These are phyloP conservation scores for Desmodus rotundus DNA, from an alignment of 2,113 vertebrate species.

Conservation along the genomic window DNA sequence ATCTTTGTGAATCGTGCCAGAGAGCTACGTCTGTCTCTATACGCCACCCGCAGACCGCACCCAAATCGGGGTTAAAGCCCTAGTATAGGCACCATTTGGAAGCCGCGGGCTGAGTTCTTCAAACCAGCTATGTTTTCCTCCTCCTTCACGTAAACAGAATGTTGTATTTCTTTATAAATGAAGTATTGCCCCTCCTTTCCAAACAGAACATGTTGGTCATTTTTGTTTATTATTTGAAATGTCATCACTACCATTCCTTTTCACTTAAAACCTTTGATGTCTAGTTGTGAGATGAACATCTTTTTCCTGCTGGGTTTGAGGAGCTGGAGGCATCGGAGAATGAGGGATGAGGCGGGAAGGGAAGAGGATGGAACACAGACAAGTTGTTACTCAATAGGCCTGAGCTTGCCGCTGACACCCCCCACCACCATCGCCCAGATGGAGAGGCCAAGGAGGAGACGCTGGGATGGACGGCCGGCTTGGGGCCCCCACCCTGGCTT, in stretches of 20 bases:
- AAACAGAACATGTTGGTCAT: not conserved
- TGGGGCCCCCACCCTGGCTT: fast-evolving
- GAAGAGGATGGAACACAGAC: fast-evolving
- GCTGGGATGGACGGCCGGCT: fast-evolving
- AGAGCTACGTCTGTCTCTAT: not conserved
- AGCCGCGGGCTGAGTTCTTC: not conserved
- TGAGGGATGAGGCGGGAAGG: not conserved
- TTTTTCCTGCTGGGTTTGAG: not conserved
- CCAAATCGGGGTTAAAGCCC: not conserved
- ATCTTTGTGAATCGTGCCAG: not conserved
- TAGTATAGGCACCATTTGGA: not conserved
- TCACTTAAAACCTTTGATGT: not conserved
- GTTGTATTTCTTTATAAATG: not conserved
- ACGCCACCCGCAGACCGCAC: fast-evolving
- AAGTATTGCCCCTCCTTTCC: not conserved
- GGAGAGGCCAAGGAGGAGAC: not conserved
- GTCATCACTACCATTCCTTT: not conserved
- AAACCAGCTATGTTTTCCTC: not conserved
- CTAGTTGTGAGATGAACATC: not conserved
- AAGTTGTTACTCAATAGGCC: not conserved
- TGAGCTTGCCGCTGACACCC: fast-evolving
- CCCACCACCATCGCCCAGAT: fast-evolving
- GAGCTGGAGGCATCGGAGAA: not conserved
- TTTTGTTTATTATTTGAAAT: not conserved
- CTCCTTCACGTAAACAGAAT: not conserved